phyloP scores from a whole-genome alignment of 2,888 invertebrate genomes.

The Lissonota sp. region DNA sequence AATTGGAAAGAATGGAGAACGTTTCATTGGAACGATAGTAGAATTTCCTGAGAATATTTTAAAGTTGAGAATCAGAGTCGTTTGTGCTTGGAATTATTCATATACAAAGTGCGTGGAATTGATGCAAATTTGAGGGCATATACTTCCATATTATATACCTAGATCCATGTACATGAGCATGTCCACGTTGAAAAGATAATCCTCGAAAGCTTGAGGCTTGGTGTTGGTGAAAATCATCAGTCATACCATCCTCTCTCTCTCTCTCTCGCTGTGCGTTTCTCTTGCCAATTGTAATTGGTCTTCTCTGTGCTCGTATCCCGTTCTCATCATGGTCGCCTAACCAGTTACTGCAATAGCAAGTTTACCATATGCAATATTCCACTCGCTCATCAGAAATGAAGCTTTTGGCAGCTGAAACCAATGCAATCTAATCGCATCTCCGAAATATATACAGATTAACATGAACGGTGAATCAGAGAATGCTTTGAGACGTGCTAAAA shows the following conservation, averaged over 20 bases:
- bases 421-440: background rate
- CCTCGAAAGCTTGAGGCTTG: background rate
- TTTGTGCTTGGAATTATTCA: background rate
- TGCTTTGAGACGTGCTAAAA: no score
- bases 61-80: background rate
- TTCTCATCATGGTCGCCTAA: background rate
- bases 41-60: background rate
- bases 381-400: background rate
- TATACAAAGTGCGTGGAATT: background rate
- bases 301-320: background rate
- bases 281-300: slow-evolving; percentile 47
- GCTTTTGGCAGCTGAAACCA: slow-evolving; percentile 21
- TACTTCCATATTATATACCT: no score
- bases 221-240: slow-evolving; percentile 47
- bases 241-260: slow-evolving; percentile 9
- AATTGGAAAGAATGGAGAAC: no score
- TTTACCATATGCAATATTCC: no score
- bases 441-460: background rate
- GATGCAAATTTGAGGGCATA: no score
- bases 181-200: slow-evolving; percentile 30
- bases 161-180: background rate
- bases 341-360: background rate
- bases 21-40: no score
- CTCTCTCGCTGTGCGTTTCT: background rate
- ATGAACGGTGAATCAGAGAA: background rate